Evolutionary conservation across 2,113 vertebrate genomes (phyloP).

Genomic region (Crocuta crocuta): DNA sequence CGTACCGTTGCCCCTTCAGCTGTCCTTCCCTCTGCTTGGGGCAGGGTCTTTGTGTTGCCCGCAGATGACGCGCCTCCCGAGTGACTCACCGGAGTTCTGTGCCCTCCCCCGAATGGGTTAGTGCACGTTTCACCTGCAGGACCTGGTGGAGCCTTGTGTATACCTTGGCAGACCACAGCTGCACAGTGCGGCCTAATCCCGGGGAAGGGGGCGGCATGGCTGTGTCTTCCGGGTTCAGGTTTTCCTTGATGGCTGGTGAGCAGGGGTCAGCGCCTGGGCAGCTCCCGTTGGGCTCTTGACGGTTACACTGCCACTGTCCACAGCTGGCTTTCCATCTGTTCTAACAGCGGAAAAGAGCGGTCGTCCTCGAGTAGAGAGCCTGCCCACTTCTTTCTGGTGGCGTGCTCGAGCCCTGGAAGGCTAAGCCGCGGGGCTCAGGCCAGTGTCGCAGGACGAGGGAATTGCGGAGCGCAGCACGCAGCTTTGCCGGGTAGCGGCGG

Average conservation of each 20-base stretch:
- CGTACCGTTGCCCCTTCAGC: accelerated
- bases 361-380: no score
- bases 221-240: background rate
- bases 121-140: background rate
- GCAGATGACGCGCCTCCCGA: background rate
- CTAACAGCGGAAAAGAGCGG: background rate
- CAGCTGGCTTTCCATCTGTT: background rate
- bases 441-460: background rate
- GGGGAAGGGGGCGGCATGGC: background rate
- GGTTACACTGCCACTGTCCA: accelerated
- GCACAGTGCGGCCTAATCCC: background rate
- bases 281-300: background rate
- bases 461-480: accelerated
- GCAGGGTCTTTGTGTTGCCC: background rate
- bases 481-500: background rate
- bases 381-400: background rate
- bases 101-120: background rate
- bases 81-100: background rate
- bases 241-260: background rate
- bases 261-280: background rate
- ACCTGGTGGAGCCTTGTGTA: background rate
- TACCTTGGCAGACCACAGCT: background rate
- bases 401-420: background rate
- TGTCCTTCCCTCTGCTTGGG: background rate
- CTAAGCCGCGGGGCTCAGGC: accelerated